A percentile compares a stretch with the other conserved stretches of the same genome.
Evolutionary conservation across 2,888 invertebrate genomes (phyloP).

Genomic region (Caenorhabditis macrosperma): DNA sequence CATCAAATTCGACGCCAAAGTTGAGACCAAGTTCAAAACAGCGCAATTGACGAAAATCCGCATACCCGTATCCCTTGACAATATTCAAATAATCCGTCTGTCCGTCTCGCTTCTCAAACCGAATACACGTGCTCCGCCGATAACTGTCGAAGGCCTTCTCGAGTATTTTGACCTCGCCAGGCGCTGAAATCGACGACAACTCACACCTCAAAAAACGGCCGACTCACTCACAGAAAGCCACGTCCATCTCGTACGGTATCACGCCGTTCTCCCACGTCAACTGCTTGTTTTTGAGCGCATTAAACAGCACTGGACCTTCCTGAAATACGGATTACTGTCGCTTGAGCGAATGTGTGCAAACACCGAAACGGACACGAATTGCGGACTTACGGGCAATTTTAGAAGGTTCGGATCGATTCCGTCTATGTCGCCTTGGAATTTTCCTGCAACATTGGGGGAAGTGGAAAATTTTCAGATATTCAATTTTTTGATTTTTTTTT

Average conservation of each 20-base stretch:
- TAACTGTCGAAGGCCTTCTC: conserved; percentile 77
- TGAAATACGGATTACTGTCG: conserved; percentile 54
- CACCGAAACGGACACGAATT: neutral
- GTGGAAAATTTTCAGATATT: neutral
- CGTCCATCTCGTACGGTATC: conserved; percentile 78
- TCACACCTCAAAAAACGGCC: neutral
- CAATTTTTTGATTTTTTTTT: neutral
- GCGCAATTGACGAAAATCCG: neutral
- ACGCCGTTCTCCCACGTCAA: conserved; percentile 76
- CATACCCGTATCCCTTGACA: conserved; percentile 78
- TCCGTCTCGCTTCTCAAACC: conserved; percentile 78
- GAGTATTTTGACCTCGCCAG: conserved; percentile 73
- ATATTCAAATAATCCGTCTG: conserved; percentile 80
- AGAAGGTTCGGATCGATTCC: conserved; percentile 74
- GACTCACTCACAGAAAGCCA: conserved; percentile 78
- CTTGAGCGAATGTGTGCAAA: neutral
- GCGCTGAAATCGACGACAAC: conserved; percentile 63
- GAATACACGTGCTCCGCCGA: conserved; percentile 80
- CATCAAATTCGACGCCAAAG: no score
- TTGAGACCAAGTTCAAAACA: neutral
- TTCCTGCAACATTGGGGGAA: conserved; percentile 65
- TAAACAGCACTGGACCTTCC: conserved; percentile 73
- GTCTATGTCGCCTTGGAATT: conserved; percentile 80
- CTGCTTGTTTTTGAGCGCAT: conserved; percentile 78
- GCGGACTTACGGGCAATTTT: conserved; percentile 64